phyloP scores from a whole-genome alignment of 2,113 vertebrate genomes.

The Salvator merianae region DNA sequence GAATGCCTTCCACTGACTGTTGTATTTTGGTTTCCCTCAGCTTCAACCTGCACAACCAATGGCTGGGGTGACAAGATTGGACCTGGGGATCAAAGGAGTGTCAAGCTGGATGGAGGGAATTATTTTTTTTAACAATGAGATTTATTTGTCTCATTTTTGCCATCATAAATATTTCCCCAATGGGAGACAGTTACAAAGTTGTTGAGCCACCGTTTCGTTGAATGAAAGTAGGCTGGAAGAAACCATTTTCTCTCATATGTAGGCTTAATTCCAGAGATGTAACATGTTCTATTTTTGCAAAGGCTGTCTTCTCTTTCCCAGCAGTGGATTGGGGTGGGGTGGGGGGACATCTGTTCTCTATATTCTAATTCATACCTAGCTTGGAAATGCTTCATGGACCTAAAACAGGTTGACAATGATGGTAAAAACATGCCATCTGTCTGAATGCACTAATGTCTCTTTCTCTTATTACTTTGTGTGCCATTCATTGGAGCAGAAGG shows the following conservation, averaged over 20 bases:
- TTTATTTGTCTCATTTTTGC: too few species aligned
- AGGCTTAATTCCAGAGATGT: neutral
- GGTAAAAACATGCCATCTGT: constrained; percentile 29
- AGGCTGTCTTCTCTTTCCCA: neutral
- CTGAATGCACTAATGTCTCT: neutral
- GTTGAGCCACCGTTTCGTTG: neutral
- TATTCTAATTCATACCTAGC: constrained; percentile 3
- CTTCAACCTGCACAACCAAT: neutral
- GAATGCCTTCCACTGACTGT: neutral
- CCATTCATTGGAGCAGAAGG: constrained; percentile 6
- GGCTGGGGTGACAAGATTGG: neutral
- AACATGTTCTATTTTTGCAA: neutral
- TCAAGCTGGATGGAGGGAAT: neutral
- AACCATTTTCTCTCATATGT: neutral
- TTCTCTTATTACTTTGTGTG: constrained; percentile 2
- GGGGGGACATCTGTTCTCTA: neutral
- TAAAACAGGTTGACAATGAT: constrained; percentile 12
- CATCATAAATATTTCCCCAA: too few species aligned
- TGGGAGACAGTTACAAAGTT: neutral
- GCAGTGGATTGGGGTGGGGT: neutral
- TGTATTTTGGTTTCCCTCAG: neutral
- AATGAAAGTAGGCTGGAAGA: neutral
- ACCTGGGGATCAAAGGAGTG: neutral
- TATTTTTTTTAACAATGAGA: too few species aligned
- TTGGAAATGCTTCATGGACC: constrained; percentile 25